Base-by-base conservation (phyloP, 2,888 invertebrate genomes). In the Melanchra persicariae region DNA sequence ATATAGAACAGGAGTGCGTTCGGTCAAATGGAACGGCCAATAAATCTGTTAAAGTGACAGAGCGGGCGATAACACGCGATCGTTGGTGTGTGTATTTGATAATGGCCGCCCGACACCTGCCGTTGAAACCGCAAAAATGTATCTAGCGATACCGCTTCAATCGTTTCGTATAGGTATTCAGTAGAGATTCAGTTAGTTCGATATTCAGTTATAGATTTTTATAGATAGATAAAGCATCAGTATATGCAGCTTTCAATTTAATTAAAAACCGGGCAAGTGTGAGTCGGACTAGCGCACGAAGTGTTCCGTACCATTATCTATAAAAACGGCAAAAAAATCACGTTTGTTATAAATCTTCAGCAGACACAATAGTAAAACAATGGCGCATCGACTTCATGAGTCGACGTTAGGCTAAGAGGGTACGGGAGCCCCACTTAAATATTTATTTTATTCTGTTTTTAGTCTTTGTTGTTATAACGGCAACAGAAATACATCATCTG, bases 1-100 rank as follows among this genome's bases (percentile, higher is more conserved):
- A 87, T 89, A 87, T 86, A 83, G 81, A 82, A 87, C 84, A 85
- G 84, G 81, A 86, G 84, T 85, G 86, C 74, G 87, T 84, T 83
- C 84, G 88, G 88, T 88, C 89, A 90, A 89, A 90, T 88, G 86
- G 88, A 90, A 90, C 87, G 86, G 83, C 85, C 89, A 85, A 92
- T 93, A 93, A 93, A 93, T 93, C 90, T 86, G 87, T 80, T 88
- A 85, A 90, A 91, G 87, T 91, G 92, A 91, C 91, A 90, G 87
- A 88, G 85, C 87, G 84, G 86, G 88, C 92, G 92, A 92, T 93
- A 93, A 91, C 92, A 89, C 87, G 88, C 88, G 87, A 90, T 89
- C 88, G 90, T 84, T 90, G 89, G 88, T 85, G 87, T 89, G 91
- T 90, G 89, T 91, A 88, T 91, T 91, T 93, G 91, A 91, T 93